Evolutionary conservation across 2,113 vertebrate species (phyloP), one percentile per base, ranked within the genome.

Genomic region (Rutilus rutilus): DNA sequence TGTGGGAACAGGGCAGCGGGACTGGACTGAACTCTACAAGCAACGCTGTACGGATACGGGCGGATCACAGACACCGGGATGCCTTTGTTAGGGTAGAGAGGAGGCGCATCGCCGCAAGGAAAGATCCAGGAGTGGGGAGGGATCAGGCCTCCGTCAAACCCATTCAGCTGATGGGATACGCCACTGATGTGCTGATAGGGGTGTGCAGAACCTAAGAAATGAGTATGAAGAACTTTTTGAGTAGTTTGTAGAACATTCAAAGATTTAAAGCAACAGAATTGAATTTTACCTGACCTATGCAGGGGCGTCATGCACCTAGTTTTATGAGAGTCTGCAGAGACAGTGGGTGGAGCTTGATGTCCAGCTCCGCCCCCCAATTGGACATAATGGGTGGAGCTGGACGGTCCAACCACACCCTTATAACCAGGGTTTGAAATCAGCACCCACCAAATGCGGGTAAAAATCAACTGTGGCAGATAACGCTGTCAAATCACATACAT

Each of bases 101-200:
- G 89, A 5, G 94, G 79, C 9, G 59, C 74, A 74, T 89, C 89
- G 74, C 91, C 84, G n/a, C 91, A 87, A 54, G 91, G 91, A 89
- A 93, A 91, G 17, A 92, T 92, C 94, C 92, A 94, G 42, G 91
- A 89, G 42, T 81, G 90, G 25, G 92, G 90, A 87, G 95, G 93
- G 42, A 92, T 83, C 5, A 94, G 93, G 87, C 93, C 94, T 87
- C 84, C 87, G 85, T 90, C 92, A 85, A 92, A 92, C 65, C 88
- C 76, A 54, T 89, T 91, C 71, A 89, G 52, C 2, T 88, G 85
- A 74, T 84, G 78, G 27, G 91, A 93, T 59, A 86, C 78, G 87
- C 65, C 86, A 21, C 36, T 60, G 76, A 89, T 71, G 88, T 86
- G 93, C 85, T 91, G 92, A 83, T 91, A 92, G 62, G 93, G 90